Evolutionary conservation across 2,797 vertebrate genomes (phyloP), one percentile per base, ranked within the genome.

Genomic region (Nothura maculosa): DNA sequence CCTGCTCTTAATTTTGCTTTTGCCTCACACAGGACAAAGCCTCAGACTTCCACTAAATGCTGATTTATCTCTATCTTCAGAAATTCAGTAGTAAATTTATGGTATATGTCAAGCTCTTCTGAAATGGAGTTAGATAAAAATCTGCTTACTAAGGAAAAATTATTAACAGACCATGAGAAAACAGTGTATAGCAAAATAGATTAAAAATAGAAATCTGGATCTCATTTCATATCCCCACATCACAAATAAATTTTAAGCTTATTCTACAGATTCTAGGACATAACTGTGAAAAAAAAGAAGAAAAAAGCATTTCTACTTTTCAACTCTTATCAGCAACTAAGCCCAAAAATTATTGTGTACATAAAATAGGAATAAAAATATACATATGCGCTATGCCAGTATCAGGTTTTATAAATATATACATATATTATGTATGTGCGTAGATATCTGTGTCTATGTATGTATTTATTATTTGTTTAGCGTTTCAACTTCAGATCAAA

Each of bases 51-150:
- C 40, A 85, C 75, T 89, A 85, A 82, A 89, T 32, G 36, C 43
- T 62, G 38, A 91, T 87, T 87, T 72, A 82, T 85, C 68, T 89
- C 20, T 18, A 24, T 70, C 69, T 91, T 90, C 75, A 69, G 27
- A 81, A 94, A 92, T 81, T 60, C 34, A 58, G 28, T 81, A 63
- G 85, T 72, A 92, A 94, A 87, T 83, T 81, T 69, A 81, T 78
- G 42, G 67, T 38, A 10, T 64, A 27, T 75, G 42, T 92, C 82
- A 89, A 19, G 28, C 66, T 81, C 45, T 69, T 93, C 74, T 87
- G 62, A 87, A 94, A 87, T 15, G 25, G n/a, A n/a, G n/a, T n/a
- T n/a, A 89, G 58, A 93, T 68, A 80, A 92, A 94, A 87, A 85
- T 95, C 48, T 86, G 28, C 79, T 92, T 80, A 50, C 32, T 73